Evolutionary conservation across 1,140 invertebrate species (phyloP), one percentile per base, ranked within the genome.

Genomic region (Cherax quadricarinatus): DNA sequence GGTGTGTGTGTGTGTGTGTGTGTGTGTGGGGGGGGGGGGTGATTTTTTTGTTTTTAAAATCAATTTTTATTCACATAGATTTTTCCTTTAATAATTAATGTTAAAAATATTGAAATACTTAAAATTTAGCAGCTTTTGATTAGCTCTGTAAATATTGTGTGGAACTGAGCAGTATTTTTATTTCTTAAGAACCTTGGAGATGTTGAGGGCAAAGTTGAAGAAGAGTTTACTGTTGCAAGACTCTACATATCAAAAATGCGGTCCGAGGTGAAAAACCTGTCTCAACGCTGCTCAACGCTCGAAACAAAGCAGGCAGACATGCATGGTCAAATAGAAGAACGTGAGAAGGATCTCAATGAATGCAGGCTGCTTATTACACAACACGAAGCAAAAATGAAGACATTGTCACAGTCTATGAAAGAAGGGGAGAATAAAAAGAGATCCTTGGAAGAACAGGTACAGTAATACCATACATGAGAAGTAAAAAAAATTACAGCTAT

Each of bases 161-260:
- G 30, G 30, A 41, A 41, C 30, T 41, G 30, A 66, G 21, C 5
- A 21, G 41, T 75, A 2, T 24, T 51, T 86, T 81, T 16, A 2
- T 53, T 53, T 53, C 49, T 70, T 16, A 53, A 91, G 90, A 91
- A 91, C 78, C 78, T 91, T 49, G 90, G 90, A 16, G 90, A 91
- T 30, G 90, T 91, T n/a, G 90, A 91, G 16, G 90, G 90, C 92
- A 99, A 99, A 95, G 96, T 99, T 24, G 99, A 99, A 95, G 99
- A 99, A 95, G 99, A 99, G 95, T 99, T 99, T 95, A 99, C 99
- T 0, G 98, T 99, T 57, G 99, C 99, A 4, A 96, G 99, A 70
- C 96, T 99, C 18, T 99, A 98, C 95, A 99, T 99, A 94, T 99
- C 98, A 94, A 99, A 99, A 95, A 99, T 99, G 97, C 99, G 99